Evolutionary conservation across 1,140 invertebrate genomes (phyloP), one percentile per base, ranked within the genome.

Genomic region (Nasonia vitripennis): DNA sequence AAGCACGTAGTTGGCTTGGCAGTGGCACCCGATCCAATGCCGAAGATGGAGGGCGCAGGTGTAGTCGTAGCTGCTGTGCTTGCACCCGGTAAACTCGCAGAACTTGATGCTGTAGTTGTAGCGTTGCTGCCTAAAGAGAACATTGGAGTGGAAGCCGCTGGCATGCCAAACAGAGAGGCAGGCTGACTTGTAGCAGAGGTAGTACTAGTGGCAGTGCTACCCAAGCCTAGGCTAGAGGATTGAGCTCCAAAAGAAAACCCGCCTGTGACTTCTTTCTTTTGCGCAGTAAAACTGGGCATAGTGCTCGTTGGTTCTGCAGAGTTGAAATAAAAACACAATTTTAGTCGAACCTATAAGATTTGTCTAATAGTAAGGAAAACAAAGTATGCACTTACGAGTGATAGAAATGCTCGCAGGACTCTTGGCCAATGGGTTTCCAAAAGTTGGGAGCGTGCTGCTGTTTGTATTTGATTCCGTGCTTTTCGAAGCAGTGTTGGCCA

Each of bases 381-480:
- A 23, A 73, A 62, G 75, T 74, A 48, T 68, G 41, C 41, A 85
- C 84, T 77, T 70, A 85, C 84, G 84, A 74, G 78, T 10, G 23
- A 81, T 2, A 0, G 84, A 81, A 1, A 41, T 84, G 23, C 12
- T 78, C 10, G 71, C 20, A 6, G 84, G 70, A 45, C 48, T 77
- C 5, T 85, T 85, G 7, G 73, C 0, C 1, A 81, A 27, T 14
- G 71, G 0, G 37, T 77, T 81, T 27, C 34, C 84, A 31, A 81
- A 81, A 10, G 6, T 77, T 31, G 68, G 7, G 9, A 23, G 78
- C 4, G 4, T 23, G 34, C 20, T 51, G 12, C 48, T 83, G 4
- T 7, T 1, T 4, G n/a, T 20, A 31, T 20, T 17, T 9, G 23
- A 3, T 11, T 78, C 20, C 0, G 27, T 78, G 34, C 17, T 62